Conservation (phyloP, 2,888 invertebrate species). For the Monopis laevigella region DNA sequence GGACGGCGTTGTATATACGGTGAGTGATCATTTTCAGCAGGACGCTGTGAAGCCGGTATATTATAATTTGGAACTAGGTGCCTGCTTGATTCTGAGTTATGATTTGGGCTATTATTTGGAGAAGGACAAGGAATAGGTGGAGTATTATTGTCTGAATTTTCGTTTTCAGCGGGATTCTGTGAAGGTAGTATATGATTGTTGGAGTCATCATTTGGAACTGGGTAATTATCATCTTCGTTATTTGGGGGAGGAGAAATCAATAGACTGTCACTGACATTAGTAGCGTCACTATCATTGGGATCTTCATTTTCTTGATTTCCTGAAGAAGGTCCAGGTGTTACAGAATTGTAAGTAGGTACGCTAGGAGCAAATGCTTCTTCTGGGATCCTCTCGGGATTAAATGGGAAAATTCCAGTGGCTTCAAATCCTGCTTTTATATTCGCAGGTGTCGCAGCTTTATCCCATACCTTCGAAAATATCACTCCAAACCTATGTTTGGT, state of each 20-base stretch:
- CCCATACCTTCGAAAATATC: conserved; percentile 23
- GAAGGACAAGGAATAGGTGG: conserved; percentile 9
- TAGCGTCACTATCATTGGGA: conserved; percentile 4
- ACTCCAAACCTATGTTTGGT: conserved; percentile 27
- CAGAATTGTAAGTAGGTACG: conserved; percentile 17
- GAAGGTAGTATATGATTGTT: conserved; percentile 4
- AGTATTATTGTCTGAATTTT: conserved; percentile 1
- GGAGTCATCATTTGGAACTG: conserved; percentile 1
- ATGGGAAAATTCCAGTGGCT: conserved; percentile 25
- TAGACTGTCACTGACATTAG: conserved; percentile 9
- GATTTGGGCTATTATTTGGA: too few relatives aligned
- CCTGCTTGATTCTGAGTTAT: conserved; percentile 10
- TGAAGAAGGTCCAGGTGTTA: conserved; percentile 16
- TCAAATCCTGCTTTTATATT: conserved; percentile 25
- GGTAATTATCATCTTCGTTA: conserved; percentile 4
- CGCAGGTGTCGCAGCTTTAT: conserved; percentile 21
- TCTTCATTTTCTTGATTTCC: conserved; percentile 16
- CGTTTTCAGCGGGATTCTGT: background rate
- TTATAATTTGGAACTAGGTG: conserved; percentile 12
- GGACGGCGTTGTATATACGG: conserved; percentile 11
- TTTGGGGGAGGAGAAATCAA: conserved; percentile 9
- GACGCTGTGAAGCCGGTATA: conserved; percentile 12
- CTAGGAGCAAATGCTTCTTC: conserved; percentile 25
- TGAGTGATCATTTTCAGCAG: background rate
- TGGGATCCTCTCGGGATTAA: conserved; percentile 24